Percentiles rank a stretch among this genome's conserved stretches.
Conservation (phyloP, 2,113 vertebrate species). For the Dicentrarchus labrax region DNA sequence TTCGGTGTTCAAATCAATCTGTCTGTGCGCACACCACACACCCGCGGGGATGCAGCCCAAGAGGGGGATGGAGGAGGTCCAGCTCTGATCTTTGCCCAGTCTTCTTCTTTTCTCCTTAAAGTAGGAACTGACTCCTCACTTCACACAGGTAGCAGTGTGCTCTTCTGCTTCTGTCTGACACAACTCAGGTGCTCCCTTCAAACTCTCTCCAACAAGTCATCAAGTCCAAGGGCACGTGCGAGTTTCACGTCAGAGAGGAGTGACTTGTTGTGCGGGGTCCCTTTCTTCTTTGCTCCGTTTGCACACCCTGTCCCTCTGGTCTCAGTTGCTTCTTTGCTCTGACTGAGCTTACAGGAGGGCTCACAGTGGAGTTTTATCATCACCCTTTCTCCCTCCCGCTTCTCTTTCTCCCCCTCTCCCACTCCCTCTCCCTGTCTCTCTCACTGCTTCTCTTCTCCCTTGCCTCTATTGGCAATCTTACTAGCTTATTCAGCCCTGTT, state of each 20-base stretch:
- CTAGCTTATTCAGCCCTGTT: conserved; percentile 80
- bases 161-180: conserved; percentile 42
- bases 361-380: conserved; percentile 85
- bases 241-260: conserved; percentile 48
- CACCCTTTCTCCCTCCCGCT: conserved; percentile 74
- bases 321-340: conserved; percentile 70
- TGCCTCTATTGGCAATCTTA: conserved; percentile 76
- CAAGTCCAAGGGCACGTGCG: conserved; percentile 57
- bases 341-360: conserved; percentile 81
- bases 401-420: conserved; percentile 41
- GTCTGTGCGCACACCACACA: conserved; percentile 42
- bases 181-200: conserved; percentile 49
- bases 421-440: conserved; percentile 31
- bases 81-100: conserved; percentile 63
- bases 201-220: conserved; percentile 50
- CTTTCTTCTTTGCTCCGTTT: conserved; percentile 44
- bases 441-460: conserved; percentile 51
- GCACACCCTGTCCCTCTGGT: conserved; percentile 63
- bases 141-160: conserved; percentile 26
- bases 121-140: conserved; percentile 30
- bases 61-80: conserved; percentile 63
- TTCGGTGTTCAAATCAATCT: conserved; percentile 41
- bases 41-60: conserved; percentile 42
- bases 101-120: conserved; percentile 48
- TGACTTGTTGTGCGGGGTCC: conserved; percentile 64